Evolutionary conservation across 2,113 vertebrate genomes (phyloP).

Genomic region (Madoqua kirkii): DNA sequence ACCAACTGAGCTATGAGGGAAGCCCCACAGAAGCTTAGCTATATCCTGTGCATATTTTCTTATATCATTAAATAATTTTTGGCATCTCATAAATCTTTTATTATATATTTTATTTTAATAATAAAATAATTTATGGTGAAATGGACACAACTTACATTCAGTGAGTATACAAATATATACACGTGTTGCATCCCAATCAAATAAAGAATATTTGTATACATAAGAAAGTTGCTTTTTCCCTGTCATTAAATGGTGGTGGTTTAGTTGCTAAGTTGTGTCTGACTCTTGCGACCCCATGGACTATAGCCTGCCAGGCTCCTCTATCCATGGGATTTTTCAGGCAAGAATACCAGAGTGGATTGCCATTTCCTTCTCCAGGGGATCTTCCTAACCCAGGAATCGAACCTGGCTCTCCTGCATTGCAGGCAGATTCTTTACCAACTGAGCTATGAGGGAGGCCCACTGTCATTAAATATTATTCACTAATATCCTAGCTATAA

Average conservation of each 20-base stretch:
- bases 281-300: background rate
- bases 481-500: background rate
- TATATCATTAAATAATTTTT: background rate
- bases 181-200: background rate
- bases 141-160: background rate
- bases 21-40: background rate
- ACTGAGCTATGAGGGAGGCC: background rate
- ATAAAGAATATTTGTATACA: background rate
- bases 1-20: background rate
- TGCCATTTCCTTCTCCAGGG: background rate
- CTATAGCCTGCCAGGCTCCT: background rate
- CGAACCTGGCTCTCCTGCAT: background rate
- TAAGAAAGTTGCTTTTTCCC: background rate
- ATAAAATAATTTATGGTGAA: background rate
- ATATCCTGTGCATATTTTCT: background rate
- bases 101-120: constrained; percentile 22
- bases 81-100: background rate
- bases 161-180: background rate
- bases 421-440: background rate
- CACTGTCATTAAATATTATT: background rate
- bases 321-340: background rate
- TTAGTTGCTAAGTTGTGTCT: background rate
- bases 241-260: background rate
- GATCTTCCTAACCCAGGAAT: background rate
- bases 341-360: background rate